phyloP scores from a whole-genome alignment of 92 coral and sea anemone species.

The Porites divaricata region DNA sequence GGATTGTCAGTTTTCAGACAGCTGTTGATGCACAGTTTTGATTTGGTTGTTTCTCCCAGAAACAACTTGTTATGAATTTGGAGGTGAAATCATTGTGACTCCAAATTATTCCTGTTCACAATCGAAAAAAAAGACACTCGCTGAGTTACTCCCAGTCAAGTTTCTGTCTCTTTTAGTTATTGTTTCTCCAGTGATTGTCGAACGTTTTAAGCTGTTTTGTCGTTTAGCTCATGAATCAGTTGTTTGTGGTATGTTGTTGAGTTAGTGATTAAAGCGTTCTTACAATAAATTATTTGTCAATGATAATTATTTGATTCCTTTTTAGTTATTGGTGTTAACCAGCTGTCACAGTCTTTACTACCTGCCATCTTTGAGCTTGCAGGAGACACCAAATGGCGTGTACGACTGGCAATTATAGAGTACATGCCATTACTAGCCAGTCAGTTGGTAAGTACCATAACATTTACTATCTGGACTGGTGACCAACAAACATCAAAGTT shows the following conservation, averaged over 20 bases:
- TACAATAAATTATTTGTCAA: too few relatives aligned
- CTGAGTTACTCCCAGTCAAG: neutral
- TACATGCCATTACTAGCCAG: constrained; percentile 99
- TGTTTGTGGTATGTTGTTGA: neutral
- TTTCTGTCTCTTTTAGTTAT: neutral
- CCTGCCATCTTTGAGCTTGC: constrained; percentile 99
- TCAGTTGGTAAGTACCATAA: constrained; percentile 75
- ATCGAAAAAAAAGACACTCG: neutral
- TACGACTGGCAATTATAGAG: constrained; percentile 96
- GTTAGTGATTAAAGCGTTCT: too few relatives aligned
- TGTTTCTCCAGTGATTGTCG: neutral
- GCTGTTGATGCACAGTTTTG: too few relatives aligned
- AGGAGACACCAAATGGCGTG: constrained; percentile 99
- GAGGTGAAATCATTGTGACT: neutral
- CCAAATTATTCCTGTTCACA: neutral
- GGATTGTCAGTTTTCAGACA: too few relatives aligned
- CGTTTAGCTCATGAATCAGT: neutral
- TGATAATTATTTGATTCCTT: neutral
- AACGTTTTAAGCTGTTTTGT: neutral
- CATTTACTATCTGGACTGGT: neutral
- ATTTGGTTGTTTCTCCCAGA: neutral
- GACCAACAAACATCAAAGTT: neutral
- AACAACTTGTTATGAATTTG: neutral
- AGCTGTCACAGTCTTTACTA: constrained; percentile 94
- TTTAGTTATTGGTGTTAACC: constrained; percentile 94